Conservation (phyloP, 2,888 invertebrate species). For the Calameuta pallipes region DNA sequence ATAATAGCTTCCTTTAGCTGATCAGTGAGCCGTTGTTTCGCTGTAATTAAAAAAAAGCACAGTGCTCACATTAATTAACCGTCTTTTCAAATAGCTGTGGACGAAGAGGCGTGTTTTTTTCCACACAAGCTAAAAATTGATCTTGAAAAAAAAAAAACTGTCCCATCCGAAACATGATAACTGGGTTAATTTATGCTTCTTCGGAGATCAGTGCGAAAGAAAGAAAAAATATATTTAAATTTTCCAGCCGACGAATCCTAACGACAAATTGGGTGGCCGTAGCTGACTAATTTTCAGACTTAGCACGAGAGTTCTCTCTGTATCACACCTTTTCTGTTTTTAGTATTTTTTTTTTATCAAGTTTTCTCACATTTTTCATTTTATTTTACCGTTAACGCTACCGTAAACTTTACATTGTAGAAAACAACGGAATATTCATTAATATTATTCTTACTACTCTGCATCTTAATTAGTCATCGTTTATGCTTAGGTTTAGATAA, state of each 20-base stretch:
- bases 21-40: constrained; percentile 66
- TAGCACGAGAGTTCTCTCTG: neutral
- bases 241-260: neutral
- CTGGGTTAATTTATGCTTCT: neutral
- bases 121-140: no score
- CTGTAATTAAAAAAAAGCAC: constrained; percentile 58
- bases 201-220: neutral
- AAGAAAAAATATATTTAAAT: neutral
- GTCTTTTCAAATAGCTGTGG: neutral
- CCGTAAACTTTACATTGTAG: constrained; percentile 60
- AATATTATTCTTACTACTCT: no score
- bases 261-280: neutral
- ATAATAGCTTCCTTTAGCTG: constrained; percentile 60
- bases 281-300: neutral
- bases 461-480: neutral
- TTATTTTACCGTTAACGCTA: constrained; percentile 45
- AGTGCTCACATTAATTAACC: neutral
- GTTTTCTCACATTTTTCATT: constrained; percentile 14
- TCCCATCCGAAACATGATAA: neutral
- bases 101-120: constrained; percentile 20
- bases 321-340: neutral
- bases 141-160: neutral
- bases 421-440: constrained; percentile 50
- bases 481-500: constrained; percentile 36
- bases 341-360: neutral